A percentile compares a stretch with the other conserved stretches of the same genome.
Evolutionary conservation across 2,113 vertebrate genomes (phyloP).

Genomic region (Macquaria ambigua): DNA sequence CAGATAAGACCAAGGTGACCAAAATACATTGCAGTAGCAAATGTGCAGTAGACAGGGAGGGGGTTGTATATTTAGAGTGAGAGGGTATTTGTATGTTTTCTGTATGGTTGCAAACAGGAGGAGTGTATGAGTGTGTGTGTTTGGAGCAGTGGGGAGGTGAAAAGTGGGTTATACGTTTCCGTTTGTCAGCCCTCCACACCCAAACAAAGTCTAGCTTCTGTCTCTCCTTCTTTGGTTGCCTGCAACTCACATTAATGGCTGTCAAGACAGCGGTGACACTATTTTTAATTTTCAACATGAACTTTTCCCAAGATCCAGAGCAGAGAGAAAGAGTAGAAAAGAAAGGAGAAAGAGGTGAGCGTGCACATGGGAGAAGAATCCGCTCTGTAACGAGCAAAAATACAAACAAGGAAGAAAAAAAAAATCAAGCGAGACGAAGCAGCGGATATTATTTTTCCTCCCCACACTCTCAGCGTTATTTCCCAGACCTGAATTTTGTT

Average conservation of each 20-base stretch:
- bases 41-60: neutral
- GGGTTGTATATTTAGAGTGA: neutral
- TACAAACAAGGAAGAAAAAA: conserved; percentile 46
- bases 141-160: neutral
- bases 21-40: conserved; percentile 27
- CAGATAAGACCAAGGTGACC: conserved; percentile 25
- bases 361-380: conserved; percentile 38
- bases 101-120: neutral
- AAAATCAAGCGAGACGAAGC: conserved; percentile 44
- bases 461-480: conserved; percentile 69
- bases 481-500: conserved; percentile 89
- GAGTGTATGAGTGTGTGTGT: neutral
- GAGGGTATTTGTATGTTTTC: neutral
- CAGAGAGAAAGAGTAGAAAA: conserved; percentile 6
- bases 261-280: conserved; percentile 54
- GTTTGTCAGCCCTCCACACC: conserved; percentile 13
- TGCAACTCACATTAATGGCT: conserved; percentile 54
- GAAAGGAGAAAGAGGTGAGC: conserved; percentile 21
- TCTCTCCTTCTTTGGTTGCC: conserved; percentile 28
- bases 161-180: conserved; percentile 31
- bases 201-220: conserved; percentile 8
- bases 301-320: conserved; percentile 44
- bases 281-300: conserved; percentile 73
- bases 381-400: conserved; percentile 39
- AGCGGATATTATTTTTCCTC: conserved; percentile 68